phyloP scores from a whole-genome alignment of 2,797 vertebrate species.

The Trichosurus vulpecula region DNA sequence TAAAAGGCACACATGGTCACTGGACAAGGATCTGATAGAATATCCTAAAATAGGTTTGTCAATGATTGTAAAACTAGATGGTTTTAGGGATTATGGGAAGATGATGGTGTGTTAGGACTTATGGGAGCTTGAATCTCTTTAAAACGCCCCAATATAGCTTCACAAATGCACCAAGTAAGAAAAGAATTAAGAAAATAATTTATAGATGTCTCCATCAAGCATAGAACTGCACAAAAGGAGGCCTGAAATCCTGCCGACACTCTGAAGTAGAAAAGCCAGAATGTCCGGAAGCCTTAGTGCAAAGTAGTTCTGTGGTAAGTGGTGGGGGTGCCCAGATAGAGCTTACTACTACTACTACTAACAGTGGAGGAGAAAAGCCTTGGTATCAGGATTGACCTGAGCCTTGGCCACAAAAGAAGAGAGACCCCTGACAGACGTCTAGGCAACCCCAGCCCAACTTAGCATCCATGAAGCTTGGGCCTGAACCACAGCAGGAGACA shows the following conservation, averaged over 20 bases:
- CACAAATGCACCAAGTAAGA: not conserved
- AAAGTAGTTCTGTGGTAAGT: not conserved
- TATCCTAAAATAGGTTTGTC: not conserved
- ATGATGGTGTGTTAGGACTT: not conserved
- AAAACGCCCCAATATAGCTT: not conserved
- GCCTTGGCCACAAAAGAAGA: too few species aligned
- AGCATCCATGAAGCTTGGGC: too few species aligned
- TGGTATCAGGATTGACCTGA: too few species aligned
- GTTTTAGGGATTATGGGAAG: not conserved
- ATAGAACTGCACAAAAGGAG: not conserved
- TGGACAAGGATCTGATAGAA: not conserved
- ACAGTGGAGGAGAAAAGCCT: too few species aligned
- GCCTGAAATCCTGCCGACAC: not conserved
- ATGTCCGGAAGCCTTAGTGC: not conserved
- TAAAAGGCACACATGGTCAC: not conserved
- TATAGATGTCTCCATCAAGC: not conserved
- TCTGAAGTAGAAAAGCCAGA: not conserved
- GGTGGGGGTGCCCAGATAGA: too few species aligned
- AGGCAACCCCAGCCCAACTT: too few species aligned
- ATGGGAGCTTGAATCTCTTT: not conserved
- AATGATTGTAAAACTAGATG: not conserved
- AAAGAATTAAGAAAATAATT: not conserved
- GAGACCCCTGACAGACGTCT: too few species aligned
- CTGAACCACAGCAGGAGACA: too few species aligned
- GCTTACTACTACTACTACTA: too few species aligned